Evolutionary conservation across 2,888 invertebrate genomes (phyloP).

Genomic region (Dolomedes plantarius): DNA sequence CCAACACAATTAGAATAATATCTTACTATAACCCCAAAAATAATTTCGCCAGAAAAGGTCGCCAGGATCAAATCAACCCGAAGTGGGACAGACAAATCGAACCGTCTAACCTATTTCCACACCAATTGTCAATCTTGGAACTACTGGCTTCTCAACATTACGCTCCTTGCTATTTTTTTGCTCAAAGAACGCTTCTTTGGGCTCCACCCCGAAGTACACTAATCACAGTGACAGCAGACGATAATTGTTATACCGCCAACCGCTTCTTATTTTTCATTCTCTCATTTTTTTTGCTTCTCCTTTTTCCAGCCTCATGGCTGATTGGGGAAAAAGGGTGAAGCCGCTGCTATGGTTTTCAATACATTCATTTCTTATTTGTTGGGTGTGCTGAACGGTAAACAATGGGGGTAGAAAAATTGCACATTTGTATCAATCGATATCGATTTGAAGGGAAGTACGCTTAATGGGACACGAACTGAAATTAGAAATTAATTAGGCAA

Average conservation of each 20-base stretch:
- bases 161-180: neutral
- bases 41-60: neutral
- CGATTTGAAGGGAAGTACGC: too few relatives aligned
- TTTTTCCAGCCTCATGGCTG: neutral
- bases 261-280: too few relatives aligned
- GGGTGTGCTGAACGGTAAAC: too few relatives aligned
- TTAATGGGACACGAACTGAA: too few relatives aligned
- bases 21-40: too few relatives aligned
- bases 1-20: too few relatives aligned
- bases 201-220: slow-evolving; percentile 55
- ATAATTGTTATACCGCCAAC: slow-evolving; percentile 30
- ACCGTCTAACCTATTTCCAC: slow-evolving; percentile 31
- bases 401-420: too few relatives aligned
- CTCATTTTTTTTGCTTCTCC: neutral
- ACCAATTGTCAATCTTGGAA: slow-evolving; percentile 7
- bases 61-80: neutral
- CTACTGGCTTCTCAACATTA: slow-evolving; percentile 15
- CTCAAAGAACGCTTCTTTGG: slow-evolving; percentile 21
- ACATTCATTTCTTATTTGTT: neutral
- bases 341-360: neutral
- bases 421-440: too few relatives aligned
- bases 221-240: slow-evolving; percentile 54
- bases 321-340: neutral
- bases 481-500: too few relatives aligned
- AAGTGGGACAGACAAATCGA: slow-evolving; percentile 10